Conservation (phyloP, 2,113 vertebrate genomes). For the Pimephales promelas region DNA sequence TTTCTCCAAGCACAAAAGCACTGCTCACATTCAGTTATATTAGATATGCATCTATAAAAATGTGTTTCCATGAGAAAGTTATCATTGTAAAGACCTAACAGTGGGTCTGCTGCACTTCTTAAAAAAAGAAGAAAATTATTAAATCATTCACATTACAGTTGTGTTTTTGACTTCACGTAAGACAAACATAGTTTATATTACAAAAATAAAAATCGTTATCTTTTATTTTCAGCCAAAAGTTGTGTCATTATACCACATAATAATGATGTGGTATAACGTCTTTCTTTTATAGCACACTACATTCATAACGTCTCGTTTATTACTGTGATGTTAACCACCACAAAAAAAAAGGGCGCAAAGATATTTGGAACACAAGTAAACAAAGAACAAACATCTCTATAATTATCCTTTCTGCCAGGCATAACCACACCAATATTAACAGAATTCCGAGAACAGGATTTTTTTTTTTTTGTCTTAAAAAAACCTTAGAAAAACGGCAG, state of each 20-base stretch:
- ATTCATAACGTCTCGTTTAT: background rate
- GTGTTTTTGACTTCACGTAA: background rate
- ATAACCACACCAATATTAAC: conserved; percentile 11
- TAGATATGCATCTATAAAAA: background rate
- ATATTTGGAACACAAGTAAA: background rate
- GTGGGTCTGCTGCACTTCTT: too few relatives aligned
- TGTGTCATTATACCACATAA: background rate
- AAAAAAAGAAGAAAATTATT: background rate
- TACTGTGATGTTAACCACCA: background rate
- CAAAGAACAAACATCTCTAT: background rate
- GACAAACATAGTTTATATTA: background rate
- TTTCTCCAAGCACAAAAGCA: background rate
- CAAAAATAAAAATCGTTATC: background rate
- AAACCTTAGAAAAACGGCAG: background rate
- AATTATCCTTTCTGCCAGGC: background rate
- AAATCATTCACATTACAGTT: background rate
- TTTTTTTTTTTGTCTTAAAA: too few relatives aligned
- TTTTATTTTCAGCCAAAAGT: background rate
- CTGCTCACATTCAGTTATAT: background rate
- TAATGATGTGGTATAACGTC: too few relatives aligned
- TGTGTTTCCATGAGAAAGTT: background rate
- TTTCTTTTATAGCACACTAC: background rate
- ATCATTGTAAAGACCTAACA: background rate
- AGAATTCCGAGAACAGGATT: background rate
- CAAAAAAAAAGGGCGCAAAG: background rate